A percentile compares a stretch with the other conserved stretches of the same genome.
phyloP scores from a whole-genome alignment of 2,888 invertebrate genomes.

The Lamellibrachia satsuma region DNA sequence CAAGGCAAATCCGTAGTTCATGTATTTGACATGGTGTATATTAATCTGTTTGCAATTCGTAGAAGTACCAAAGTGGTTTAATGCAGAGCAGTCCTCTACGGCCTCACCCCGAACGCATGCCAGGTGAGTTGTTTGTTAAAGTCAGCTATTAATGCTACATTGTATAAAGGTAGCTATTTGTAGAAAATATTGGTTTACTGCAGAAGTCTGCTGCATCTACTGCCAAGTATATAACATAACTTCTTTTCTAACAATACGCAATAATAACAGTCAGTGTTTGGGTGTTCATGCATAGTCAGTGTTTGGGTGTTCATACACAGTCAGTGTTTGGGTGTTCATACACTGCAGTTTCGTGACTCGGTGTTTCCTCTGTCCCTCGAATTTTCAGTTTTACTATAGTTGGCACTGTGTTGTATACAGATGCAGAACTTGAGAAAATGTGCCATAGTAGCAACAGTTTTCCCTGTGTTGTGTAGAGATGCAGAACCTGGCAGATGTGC shows the following conservation, averaged over 20 bases:
- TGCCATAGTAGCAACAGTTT: too few species aligned
- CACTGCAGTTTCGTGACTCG: background rate
- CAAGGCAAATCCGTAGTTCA: background rate
- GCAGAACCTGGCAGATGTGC: background rate
- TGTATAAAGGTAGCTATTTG: background rate
- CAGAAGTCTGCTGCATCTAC: too few species aligned
- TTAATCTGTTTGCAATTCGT: background rate
- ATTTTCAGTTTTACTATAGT: too few species aligned
- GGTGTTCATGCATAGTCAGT: too few species aligned
- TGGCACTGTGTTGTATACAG: too few species aligned
- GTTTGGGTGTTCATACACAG: too few species aligned
- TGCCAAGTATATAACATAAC: too few species aligned
- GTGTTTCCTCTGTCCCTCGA: background rate
- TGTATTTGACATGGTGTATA: background rate
- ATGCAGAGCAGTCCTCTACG: conserved; percentile 68
- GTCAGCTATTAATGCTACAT: background rate
- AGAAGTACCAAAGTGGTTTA: conserved; percentile 36
- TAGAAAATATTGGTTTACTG: too few species aligned
- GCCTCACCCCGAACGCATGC: conserved; percentile 94
- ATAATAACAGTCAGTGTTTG: too few species aligned
- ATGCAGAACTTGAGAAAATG: too few species aligned
- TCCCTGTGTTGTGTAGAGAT: conserved; percentile 31
- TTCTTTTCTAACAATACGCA: too few species aligned
- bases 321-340: background rate
- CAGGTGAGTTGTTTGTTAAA: conserved; percentile 59